phyloP scores from a whole-genome alignment of 2,113 vertebrate species.

The Psittacus erithacus region DNA sequence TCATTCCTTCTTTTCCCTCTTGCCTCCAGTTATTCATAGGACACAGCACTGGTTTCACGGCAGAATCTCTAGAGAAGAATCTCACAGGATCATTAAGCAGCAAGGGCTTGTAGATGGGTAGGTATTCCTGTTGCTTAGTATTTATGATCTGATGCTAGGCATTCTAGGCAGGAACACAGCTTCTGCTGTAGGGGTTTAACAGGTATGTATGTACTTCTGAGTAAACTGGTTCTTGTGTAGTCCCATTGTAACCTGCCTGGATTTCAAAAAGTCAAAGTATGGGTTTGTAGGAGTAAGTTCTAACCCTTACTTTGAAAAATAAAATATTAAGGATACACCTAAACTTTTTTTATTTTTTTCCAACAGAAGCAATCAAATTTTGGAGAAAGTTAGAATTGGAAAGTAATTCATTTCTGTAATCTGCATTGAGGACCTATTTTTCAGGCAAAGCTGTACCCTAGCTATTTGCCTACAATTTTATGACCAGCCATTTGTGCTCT shows the following conservation, averaged over 20 bases:
- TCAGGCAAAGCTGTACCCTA: not conserved
- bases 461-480: not conserved
- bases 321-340: not conserved
- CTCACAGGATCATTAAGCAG: conserved; percentile 92
- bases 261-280: not conserved
- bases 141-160: not conserved
- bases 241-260: not conserved
- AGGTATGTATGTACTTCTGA: not conserved
- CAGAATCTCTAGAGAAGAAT: conserved; percentile 94
- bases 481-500: not conserved
- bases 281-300: not conserved
- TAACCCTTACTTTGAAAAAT: not conserved
- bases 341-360: not conserved
- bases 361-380: not conserved
- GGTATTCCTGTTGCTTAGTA: conserved; percentile 23
- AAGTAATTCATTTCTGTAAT: not conserved
- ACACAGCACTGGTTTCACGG: conserved; percentile 98
- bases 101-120: conserved; percentile 98
- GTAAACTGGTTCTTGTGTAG: not conserved
- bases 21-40: conserved; percentile 88
- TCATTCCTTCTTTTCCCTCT: not conserved
- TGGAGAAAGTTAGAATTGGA: not conserved
- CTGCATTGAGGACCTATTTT: not conserved
- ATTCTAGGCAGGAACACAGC: not conserved
- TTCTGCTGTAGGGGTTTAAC: not conserved